A percentile compares a stretch with the other conserved stretches of the same genome.
phyloP scores from a whole-genome alignment of 1,140 invertebrate species.

The Hyles euphorbiae region DNA sequence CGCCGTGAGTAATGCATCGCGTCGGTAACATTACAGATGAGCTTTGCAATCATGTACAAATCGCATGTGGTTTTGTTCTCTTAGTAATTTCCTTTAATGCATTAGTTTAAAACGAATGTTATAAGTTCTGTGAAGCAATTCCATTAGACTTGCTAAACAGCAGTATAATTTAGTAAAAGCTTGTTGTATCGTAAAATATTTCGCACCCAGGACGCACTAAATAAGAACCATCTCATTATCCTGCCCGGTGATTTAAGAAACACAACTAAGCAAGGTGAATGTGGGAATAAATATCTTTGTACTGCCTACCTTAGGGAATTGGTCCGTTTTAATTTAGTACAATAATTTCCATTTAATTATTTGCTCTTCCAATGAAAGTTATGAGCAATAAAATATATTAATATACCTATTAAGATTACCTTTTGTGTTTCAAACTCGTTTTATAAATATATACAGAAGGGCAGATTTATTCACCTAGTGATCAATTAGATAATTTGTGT shows the following conservation, averaged over 20 bases:
- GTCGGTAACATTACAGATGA: constrained; percentile 38
- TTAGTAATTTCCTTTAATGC: background rate
- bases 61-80: background rate
- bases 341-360: no score
- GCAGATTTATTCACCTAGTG: no score
- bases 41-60: constrained; percentile 8
- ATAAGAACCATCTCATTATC: constrained; percentile 24
- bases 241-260: constrained; percentile 21
- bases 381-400: no score
- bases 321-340: background rate
- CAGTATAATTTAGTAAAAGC: constrained; percentile 16
- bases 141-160: constrained; percentile 14
- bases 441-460: no score
- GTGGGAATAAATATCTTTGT: constrained; percentile 19
- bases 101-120: background rate
- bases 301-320: constrained; percentile 13
- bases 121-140: background rate
- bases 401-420: no score
- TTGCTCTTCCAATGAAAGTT: no score
- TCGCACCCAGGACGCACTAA: constrained; percentile 20
- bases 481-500: no score
- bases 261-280: constrained; percentile 20
- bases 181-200: constrained; percentile 22
- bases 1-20: constrained; percentile 33
- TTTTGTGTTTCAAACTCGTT: no score